phyloP scores from a whole-genome alignment of 2,113 vertebrate species.

The Bambusicola thoracicus region DNA sequence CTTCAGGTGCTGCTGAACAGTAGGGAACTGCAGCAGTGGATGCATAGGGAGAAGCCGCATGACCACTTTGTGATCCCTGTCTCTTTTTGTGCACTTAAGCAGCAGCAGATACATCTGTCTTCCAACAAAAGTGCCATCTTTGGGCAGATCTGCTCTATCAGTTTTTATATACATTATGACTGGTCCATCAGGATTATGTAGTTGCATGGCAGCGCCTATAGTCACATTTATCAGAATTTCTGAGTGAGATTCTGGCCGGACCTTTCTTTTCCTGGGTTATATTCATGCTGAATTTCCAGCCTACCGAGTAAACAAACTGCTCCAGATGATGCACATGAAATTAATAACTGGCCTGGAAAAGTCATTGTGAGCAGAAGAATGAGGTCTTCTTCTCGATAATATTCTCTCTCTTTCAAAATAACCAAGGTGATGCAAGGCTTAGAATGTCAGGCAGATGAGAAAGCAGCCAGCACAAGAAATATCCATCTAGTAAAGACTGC shows the following conservation, averaged over 20 bases:
- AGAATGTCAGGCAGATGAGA: neutral
- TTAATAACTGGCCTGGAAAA: slow-evolving; percentile 24
- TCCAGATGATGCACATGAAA: neutral
- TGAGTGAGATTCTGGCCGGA: neutral
- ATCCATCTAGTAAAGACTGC: neutral
- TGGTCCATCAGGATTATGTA: neutral
- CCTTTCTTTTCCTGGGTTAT: neutral
- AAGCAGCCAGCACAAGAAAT: neutral
- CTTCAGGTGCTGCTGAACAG: slow-evolving; percentile 55
- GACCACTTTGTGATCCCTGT: neutral
- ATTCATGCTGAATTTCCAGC: neutral
- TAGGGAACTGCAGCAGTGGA: neutral
- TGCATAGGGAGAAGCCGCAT: neutral
- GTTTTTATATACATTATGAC: neutral
- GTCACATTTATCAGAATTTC: neutral
- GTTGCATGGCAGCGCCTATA: neutral
- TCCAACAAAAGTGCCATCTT: neutral
- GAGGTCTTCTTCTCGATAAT: neutral
- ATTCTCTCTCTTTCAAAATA: neutral
- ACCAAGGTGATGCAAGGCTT: neutral
- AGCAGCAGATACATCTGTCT: neutral
- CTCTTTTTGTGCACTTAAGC: neutral
- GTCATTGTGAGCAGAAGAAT: neutral
- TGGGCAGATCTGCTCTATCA: neutral
- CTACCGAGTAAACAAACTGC: neutral